Base-by-base conservation (phyloP, 2,113 vertebrate genomes). In the Cephalopterus ornatus region DNA sequence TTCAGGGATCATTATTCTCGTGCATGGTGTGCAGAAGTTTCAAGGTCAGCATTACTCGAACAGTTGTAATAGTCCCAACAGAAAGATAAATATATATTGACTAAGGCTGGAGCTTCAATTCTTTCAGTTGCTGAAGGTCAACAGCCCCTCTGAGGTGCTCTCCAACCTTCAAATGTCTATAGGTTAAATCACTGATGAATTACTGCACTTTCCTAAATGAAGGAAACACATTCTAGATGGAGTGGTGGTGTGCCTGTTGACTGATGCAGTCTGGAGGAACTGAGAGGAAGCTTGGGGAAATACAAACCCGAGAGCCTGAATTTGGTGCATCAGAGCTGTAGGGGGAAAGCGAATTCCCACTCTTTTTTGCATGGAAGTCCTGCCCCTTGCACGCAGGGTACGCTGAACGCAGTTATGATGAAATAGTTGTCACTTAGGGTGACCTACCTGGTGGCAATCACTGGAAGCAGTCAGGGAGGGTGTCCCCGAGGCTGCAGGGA, bases 61-160 rank as follows among this genome's bases (percentile, higher is more conserved):
- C 95, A 97, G 93, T 98, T 97, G 94, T 98, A 98, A 98, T 97
- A 97, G 96, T 98, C 97, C 97, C 97, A 93, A 97, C 96, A 98
- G 97, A 98, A 98, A 98, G 92, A 98, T 98, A 98, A 98, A 98
- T 98, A 98, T 97, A 97, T 98, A 98, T 98, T 98, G 97, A 98
- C 98, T 98, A 55, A 97, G 92, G 91, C 96, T 98, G 92, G 91
- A 96, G 94, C 97, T 98, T 92, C 76, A 97, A 67, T 97, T 98
- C 92, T 97, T 97, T 97, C 94, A 71, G 97, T 97, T 98, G 95
- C 77, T 98, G 97, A 98, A 98, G 97, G 98, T 98, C 98, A 98
- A 98, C 96, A 97, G 97, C 97, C 78, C 97, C 98, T 97, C 94
- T 90, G 97, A 98, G 98, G 95, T 98, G 93, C 94, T 97, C 91